phyloP scores from a whole-genome alignment of 2,888 invertebrate species.

The Malthinus seriepunctatus region DNA sequence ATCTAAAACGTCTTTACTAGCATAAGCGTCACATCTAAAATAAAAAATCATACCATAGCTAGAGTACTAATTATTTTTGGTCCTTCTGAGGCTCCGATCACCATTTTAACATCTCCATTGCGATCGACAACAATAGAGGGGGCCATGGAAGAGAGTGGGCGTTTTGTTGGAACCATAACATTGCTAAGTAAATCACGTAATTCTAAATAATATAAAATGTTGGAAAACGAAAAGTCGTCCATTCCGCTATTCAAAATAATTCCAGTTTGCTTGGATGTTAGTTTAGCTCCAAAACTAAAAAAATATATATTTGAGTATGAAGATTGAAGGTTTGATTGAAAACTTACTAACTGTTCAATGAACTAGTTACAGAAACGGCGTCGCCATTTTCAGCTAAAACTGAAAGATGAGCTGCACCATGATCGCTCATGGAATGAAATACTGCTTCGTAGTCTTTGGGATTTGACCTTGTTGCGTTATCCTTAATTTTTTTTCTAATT shows the following conservation, averaged over 20 bases:
- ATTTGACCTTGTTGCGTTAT: constrained; percentile 66
- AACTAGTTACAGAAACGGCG: constrained; percentile 90
- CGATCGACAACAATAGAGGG: constrained; percentile 76
- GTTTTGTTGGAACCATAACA: constrained; percentile 76
- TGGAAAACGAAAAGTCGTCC: constrained; percentile 90
- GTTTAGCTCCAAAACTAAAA: constrained; percentile 80
- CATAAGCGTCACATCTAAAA: background rate
- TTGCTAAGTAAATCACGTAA: constrained; percentile 80
- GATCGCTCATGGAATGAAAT: constrained; percentile 61
- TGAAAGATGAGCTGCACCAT: constrained; percentile 90
- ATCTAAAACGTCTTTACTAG: constrained; percentile 1
- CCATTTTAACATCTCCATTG: constrained; percentile 68
- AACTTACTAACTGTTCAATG: constrained; percentile 54
- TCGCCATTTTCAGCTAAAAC: constrained; percentile 85
- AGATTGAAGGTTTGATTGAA: background rate
- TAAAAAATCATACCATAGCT: constrained; percentile 59
- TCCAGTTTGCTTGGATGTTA: constrained; percentile 78
- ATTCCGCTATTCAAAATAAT: constrained; percentile 95
- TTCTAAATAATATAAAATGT: constrained; percentile 69
- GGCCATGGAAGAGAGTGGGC: constrained; percentile 85
- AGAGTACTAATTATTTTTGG: constrained; percentile 79
- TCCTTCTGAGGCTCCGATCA: constrained; percentile 83
- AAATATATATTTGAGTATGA: background rate
- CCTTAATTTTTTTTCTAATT: constrained; percentile 66
- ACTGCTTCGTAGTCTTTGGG: constrained; percentile 70